Conservation (phyloP, 1,140 invertebrate genomes). For the Cryptotermes secundus region DNA sequence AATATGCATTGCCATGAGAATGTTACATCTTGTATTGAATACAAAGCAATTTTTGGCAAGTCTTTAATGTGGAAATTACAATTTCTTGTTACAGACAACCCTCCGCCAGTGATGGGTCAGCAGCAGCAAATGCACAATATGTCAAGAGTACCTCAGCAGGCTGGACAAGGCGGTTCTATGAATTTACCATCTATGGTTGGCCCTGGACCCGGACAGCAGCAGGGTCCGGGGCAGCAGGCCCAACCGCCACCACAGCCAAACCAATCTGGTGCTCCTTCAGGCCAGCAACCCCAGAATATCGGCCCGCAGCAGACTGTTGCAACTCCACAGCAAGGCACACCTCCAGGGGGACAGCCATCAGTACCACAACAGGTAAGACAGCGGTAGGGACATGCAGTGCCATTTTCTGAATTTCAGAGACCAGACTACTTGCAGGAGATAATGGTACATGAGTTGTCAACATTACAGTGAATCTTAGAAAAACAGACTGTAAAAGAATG, state of each 20-base stretch:
- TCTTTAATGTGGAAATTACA: background rate
- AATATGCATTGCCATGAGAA: no score
- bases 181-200: slow-evolving; percentile 18
- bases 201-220: background rate
- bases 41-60: no score
- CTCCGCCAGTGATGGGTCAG: background rate
- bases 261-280: background rate
- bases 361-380: background rate
- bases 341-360: background rate
- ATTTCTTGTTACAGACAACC: background rate
- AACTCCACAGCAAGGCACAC: background rate
- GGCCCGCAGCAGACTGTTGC: background rate
- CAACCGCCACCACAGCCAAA: background rate
- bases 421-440: no score
- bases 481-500: no score
- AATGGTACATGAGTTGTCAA: no score
- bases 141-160: background rate
- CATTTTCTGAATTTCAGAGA: no score
- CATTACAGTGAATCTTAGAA: no score
- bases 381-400: no score
- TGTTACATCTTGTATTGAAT: no score
- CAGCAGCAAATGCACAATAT: slow-evolving; percentile 1
- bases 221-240: background rate
- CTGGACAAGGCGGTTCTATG: background rate
- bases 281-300: background rate